Evolutionary conservation across 1,140 invertebrate genomes (phyloP).

Genomic region (Saccostrea glomerata): DNA sequence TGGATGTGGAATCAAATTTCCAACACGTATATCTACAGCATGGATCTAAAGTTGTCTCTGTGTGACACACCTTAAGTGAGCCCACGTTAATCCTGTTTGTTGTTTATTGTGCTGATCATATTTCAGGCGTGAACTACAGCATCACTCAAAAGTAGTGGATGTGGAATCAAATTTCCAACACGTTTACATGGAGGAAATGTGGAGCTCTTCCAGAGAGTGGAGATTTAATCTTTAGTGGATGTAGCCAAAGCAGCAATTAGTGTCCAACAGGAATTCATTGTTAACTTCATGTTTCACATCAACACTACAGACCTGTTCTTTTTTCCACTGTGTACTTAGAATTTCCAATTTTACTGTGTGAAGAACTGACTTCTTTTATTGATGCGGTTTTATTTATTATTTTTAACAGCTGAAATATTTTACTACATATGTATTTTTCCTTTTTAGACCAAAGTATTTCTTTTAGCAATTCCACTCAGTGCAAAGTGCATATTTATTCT

Average conservation of each 20-base stretch:
- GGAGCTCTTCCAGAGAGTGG: background rate
- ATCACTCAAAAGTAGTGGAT: background rate
- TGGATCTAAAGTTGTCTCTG: slow-evolving; percentile 7
- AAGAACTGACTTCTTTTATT: background rate
- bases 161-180: background rate
- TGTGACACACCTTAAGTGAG: background rate
- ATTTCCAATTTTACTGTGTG: background rate
- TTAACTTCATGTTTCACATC: slow-evolving; percentile 13
- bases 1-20: background rate
- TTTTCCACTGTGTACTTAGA: background rate
- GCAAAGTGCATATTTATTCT: background rate
- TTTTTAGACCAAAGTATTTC: background rate
- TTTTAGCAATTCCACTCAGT: background rate
- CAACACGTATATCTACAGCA: background rate
- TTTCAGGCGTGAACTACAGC: slow-evolving; percentile 4
- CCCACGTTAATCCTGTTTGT: slow-evolving; percentile 23
- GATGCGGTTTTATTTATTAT: slow-evolving; percentile 8
- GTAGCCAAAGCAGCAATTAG: background rate
- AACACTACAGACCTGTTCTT: background rate
- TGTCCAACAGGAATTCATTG: background rate
- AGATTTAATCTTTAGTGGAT: background rate
- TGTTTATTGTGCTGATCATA: slow-evolving; percentile 16
- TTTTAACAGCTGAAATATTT: slow-evolving; percentile 7
- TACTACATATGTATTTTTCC: background rate
- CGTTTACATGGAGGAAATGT: background rate